A percentile compares a stretch with the other conserved stretches of the same genome.
These are phyloP conservation scores for Oscheius sp. DNA, from an alignment of 1,140 invertebrate species.

Conservation along the genomic window DNA sequence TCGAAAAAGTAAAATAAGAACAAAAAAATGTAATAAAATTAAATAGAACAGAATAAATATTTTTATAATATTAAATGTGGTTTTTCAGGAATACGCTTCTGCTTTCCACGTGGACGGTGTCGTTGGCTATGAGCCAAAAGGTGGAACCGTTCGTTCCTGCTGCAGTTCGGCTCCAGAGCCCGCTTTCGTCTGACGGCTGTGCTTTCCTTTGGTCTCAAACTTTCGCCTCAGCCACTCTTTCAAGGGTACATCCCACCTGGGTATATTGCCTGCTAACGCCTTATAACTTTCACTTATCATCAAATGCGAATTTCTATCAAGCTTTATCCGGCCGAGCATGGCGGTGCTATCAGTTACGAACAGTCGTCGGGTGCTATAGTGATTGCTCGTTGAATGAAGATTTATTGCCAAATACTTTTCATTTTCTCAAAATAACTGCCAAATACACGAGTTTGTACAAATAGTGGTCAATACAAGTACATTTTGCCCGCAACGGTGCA, in stretches of 20 bases:
- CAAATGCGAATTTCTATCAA: background rate
- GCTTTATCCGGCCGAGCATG: background rate
- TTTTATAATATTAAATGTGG: background rate
- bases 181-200: slow-evolving; percentile 50
- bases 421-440: background rate
- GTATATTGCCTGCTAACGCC: background rate
- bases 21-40: background rate
- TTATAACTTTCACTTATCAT: background rate
- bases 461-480: too few species aligned
- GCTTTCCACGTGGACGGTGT: slow-evolving; percentile 60
- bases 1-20: background rate
- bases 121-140: slow-evolving; percentile 54
- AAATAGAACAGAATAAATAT: background rate
- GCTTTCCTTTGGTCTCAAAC: background rate
- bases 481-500: too few species aligned
- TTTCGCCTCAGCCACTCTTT: background rate
- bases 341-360: background rate
- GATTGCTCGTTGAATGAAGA: too few species aligned
- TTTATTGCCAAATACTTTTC: too few species aligned
- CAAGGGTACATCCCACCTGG: background rate
- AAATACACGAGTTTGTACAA: too few species aligned
- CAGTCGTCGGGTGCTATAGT: background rate
- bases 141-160: slow-evolving; percentile 24
- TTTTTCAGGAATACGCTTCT: slow-evolving; percentile 44
- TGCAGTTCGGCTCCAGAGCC: slow-evolving; percentile 47